Percentiles rank a stretch among this genome's conserved stretches.
These are phyloP conservation scores for Plemyria rubiginata DNA, from an alignment of 2,888 invertebrate genomes.

Conservation along the genomic window DNA sequence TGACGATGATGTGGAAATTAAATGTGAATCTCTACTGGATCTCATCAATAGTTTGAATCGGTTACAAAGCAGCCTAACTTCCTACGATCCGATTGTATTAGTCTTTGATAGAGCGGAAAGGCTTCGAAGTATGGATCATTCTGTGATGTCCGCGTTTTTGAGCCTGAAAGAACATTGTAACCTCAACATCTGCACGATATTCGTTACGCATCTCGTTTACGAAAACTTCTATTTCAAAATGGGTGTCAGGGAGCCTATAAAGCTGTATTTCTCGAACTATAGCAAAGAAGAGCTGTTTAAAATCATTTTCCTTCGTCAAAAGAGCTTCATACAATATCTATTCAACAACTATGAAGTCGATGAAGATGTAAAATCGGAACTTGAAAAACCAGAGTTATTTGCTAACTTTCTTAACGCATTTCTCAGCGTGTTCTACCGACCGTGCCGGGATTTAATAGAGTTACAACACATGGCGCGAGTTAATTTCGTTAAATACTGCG, in stretches of 20 bases:
- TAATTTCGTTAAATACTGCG: slow-evolving; percentile 91
- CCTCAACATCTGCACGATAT: slow-evolving; percentile 89
- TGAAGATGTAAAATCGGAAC: slow-evolving; percentile 58
- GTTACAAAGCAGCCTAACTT: slow-evolving; percentile 54
- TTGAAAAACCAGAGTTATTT: slow-evolving; percentile 86
- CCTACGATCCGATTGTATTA: slow-evolving; percentile 83
- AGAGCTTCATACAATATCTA: slow-evolving; percentile 63
- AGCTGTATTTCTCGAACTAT: slow-evolving; percentile 92
- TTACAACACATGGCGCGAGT: slow-evolving; percentile 91
- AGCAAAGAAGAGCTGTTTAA: slow-evolving; percentile 87
- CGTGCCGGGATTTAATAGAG: slow-evolving; percentile 94
- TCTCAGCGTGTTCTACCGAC: slow-evolving; percentile 92
- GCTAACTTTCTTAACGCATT: slow-evolving; percentile 92
- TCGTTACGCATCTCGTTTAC: slow-evolving; percentile 91
- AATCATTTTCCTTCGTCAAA: slow-evolving; percentile 73
- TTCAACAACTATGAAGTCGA: slow-evolving; percentile 58
- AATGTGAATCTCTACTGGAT: slow-evolving; percentile 89
- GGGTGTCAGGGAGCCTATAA: slow-evolving; percentile 89
- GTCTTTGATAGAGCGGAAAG: slow-evolving; percentile 93
- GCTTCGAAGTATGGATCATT: slow-evolving; percentile 89
- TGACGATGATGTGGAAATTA: slow-evolving; percentile 69
- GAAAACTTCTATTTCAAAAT: slow-evolving; percentile 91
- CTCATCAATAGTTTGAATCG: slow-evolving; percentile 83
- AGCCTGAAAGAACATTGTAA: slow-evolving; percentile 89
- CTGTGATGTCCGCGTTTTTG: slow-evolving; percentile 89